Evolutionary conservation across 2,797 vertebrate genomes (phyloP), one percentile per base, ranked within the genome.

Genomic region (Enteromius afrohamiltoni): DNA sequence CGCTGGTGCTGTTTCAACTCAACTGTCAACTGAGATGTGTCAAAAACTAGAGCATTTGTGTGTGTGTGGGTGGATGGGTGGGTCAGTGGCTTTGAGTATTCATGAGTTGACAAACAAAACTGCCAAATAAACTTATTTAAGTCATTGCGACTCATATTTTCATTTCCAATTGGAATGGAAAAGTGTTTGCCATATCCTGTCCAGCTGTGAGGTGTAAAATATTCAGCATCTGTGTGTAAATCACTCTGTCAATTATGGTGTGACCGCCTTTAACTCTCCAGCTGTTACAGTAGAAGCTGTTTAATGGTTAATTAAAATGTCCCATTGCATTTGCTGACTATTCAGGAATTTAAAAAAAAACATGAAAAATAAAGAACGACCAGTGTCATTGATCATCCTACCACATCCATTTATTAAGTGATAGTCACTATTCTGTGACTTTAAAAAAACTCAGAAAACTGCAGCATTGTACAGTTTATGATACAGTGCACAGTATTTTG

Each of bases 221-320:
- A 87, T 88, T 88, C 87, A 2, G 78, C 37, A 58, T 80, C 78
- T 80, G 67, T 23, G 67, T 62, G 67, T 71, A 47, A 74, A 51
- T 71, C 79, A 71, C 34, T 55, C 78, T 60, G 79, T 71, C 60
- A 80, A 82, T 74, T 88, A 88, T 89, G 89, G 79, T 88, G 34
- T 90, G 88, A 92, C 89, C 92, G 88, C 88, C 81, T 90, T 90
- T 90, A 71, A 31, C 87, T 88, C 88, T 74, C 85, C 88, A 85
- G 91, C 87, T 88, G 86, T 92, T 89, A 89, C 78, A 90, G 89
- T 87, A 85, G 45, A 31, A 88, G 86, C 85, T 89, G 90, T 90
- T 92, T 91, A 90, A 90, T 91, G 88, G 91, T 92, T 88, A 90
- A 89, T 92, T 90, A 88, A 92, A 92, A 90, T 85, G 88, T 85